These are phyloP conservation scores for Heteromurus nitidus DNA, from an alignment of 2,888 invertebrate species.

Conservation along the genomic window DNA sequence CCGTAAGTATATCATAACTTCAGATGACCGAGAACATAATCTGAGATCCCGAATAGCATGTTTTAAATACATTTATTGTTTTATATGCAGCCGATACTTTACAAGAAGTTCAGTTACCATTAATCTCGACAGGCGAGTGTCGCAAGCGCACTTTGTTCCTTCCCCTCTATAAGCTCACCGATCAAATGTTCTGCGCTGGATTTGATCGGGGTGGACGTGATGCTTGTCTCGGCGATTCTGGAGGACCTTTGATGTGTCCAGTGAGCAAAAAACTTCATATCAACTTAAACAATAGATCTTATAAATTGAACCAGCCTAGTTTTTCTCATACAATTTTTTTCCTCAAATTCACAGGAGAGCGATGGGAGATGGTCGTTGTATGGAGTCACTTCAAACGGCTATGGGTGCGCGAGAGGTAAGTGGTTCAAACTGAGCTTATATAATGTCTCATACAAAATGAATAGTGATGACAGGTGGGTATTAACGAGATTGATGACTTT, in stretches of 20 bases:
- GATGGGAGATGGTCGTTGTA: constrained; percentile 76
- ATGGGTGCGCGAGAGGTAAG: constrained; percentile 56
- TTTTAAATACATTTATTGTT: background rate
- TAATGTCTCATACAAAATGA: too few species aligned
- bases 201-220: constrained; percentile 87
- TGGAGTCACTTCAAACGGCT: constrained; percentile 83
- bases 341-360: too few species aligned
- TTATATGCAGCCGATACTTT: constrained; percentile 83
- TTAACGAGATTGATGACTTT: too few species aligned
- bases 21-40: background rate
- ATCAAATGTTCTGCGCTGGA: constrained; percentile 89
- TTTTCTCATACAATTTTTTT: too few species aligned
- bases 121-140: constrained; percentile 86
- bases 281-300: background rate
- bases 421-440: too few species aligned
- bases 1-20: constrained; percentile 79
- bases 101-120: constrained; percentile 87
- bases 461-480: too few species aligned
- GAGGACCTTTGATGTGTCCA: constrained; percentile 87
- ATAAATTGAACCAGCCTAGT: too few species aligned
- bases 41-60: background rate
- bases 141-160: constrained; percentile 84
- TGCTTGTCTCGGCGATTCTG: constrained; percentile 88
- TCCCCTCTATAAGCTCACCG: constrained; percentile 85
- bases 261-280: constrained; percentile 76